A percentile compares a stretch with the other conserved stretches of the same genome.
Evolutionary conservation across 2,888 invertebrate species (phyloP).

Genomic region (Pogonocherus hispidulus): DNA sequence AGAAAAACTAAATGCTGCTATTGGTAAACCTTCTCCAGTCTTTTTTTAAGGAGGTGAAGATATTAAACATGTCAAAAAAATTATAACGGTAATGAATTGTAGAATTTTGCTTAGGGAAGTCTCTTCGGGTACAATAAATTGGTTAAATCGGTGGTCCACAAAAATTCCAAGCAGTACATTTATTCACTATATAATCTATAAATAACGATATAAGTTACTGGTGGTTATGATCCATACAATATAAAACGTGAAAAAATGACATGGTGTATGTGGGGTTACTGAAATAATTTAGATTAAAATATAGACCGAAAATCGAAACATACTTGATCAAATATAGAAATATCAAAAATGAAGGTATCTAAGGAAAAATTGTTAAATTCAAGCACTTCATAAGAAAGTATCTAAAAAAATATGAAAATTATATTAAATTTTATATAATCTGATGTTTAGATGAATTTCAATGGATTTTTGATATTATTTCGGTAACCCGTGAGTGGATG

Average conservation of each 20-base stretch:
- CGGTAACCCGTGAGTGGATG: not conserved
- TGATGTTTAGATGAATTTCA: too few relatives aligned
- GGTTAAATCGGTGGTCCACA: conserved; percentile 61
- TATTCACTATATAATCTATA: conserved; percentile 37
- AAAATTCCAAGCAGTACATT: conserved; percentile 61
- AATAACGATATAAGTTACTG: conserved; percentile 8
- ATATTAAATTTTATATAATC: too few relatives aligned
- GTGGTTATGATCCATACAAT: conserved; percentile 9
- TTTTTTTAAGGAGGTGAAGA: not conserved
- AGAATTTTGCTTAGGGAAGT: conserved; percentile 35
- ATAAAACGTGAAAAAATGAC: not conserved
- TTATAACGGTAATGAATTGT: conserved; percentile 1
- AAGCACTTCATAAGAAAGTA: too few relatives aligned
- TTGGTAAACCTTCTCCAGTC: conserved; percentile 16
- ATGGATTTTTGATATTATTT: too few relatives aligned
- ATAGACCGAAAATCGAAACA: too few relatives aligned
- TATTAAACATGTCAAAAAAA: not conserved
- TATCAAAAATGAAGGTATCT: too few relatives aligned
- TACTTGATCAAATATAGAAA: too few relatives aligned
- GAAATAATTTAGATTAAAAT: too few relatives aligned
- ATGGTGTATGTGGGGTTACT: not conserved
- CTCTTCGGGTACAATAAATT: conserved; percentile 41
- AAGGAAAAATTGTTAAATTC: too few relatives aligned
- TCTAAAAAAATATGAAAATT: too few relatives aligned
- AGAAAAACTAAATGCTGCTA: too few relatives aligned